Evolutionary conservation across 2,888 invertebrate genomes (phyloP).

Genomic region (Pyrgus malvae): DNA sequence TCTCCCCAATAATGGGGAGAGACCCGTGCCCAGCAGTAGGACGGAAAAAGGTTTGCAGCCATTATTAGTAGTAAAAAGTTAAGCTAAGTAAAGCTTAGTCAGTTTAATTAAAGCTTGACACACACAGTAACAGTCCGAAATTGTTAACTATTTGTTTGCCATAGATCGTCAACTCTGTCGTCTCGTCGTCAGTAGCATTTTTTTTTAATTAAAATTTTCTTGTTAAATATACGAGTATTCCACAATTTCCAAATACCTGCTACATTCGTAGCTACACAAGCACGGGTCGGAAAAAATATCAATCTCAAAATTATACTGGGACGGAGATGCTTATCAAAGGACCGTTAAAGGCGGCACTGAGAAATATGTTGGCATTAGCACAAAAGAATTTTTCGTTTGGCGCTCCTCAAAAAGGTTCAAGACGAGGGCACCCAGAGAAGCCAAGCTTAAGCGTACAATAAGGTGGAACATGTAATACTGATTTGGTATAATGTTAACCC

Average conservation of each 20-base stretch:
- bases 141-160: too few relatives aligned
- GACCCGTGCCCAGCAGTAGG: too few relatives aligned
- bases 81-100: too few relatives aligned
- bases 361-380: slow-evolving; percentile 37
- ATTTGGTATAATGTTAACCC: slow-evolving; percentile 15
- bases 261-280: slow-evolving; percentile 9
- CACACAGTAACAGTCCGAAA: too few relatives aligned
- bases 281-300: slow-evolving; percentile 30
- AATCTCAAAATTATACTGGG: slow-evolving; percentile 38
- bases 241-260: slow-evolving; percentile 14
- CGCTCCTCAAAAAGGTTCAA: slow-evolving; percentile 40
- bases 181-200: too few relatives aligned
- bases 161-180: too few relatives aligned
- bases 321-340: slow-evolving; percentile 36
- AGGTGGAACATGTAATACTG: slow-evolving; percentile 23
- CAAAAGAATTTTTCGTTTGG: slow-evolving; percentile 38
- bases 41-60: too few relatives aligned
- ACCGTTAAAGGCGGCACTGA: slow-evolving; percentile 31
- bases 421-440: slow-evolving; percentile 26
- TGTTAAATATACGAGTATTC: slow-evolving; percentile 6
- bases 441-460: slow-evolving; percentile 22
- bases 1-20: too few relatives aligned
- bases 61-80: too few relatives aligned
- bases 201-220: too few relatives aligned
- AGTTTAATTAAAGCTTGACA: too few relatives aligned